A percentile compares a stretch with the other conserved stretches of the same genome.
These are phyloP conservation scores for Siphonodentalium dalli DNA, from an alignment of 2,888 invertebrate genomes.

Conservation along the genomic window DNA sequence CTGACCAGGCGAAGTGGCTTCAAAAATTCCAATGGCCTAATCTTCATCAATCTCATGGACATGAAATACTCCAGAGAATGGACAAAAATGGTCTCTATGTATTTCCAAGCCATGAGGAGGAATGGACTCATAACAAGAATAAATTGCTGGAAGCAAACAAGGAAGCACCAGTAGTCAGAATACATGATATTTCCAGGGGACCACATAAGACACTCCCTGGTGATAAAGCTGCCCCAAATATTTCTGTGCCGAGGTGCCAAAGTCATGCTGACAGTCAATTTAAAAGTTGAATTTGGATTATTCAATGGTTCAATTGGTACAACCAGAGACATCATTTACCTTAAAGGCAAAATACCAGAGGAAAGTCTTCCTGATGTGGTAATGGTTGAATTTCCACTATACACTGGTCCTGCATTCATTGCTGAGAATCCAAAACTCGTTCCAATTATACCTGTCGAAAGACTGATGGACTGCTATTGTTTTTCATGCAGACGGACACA, in stretches of 20 bases:
- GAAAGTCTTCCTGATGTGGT: conserved; percentile 22
- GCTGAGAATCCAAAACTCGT: conserved; percentile 19
- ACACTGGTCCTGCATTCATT: conserved; percentile 32
- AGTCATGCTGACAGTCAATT: conserved; percentile 25
- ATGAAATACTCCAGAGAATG: neutral
- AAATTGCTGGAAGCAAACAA: conserved; percentile 12
- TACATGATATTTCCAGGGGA: conserved; percentile 8
- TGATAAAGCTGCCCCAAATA: conserved; percentile 8
- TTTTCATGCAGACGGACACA: conserved; percentile 24
- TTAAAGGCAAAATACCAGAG: conserved; percentile 4
- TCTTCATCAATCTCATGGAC: neutral
- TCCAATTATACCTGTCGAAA: conserved; percentile 31
- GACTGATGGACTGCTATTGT: conserved; percentile 28
- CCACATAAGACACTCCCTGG: conserved; percentile 5
- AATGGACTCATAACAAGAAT: conserved; percentile 19
- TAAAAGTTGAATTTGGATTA: conserved; percentile 21
- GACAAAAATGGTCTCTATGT: conserved; percentile 8
- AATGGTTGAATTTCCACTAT: conserved; percentile 26
- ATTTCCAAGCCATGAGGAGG: conserved; percentile 12
- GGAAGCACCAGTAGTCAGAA: conserved; percentile 11
- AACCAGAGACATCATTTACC: conserved; percentile 26
- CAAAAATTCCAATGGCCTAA: conserved; percentile 16
- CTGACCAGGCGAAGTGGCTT: conserved; percentile 7
- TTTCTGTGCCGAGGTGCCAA: conserved; percentile 21
- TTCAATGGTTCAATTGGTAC: conserved; percentile 27